Conservation (phyloP, 2,797 vertebrate species). For the Clarias laeviceps region DNA sequence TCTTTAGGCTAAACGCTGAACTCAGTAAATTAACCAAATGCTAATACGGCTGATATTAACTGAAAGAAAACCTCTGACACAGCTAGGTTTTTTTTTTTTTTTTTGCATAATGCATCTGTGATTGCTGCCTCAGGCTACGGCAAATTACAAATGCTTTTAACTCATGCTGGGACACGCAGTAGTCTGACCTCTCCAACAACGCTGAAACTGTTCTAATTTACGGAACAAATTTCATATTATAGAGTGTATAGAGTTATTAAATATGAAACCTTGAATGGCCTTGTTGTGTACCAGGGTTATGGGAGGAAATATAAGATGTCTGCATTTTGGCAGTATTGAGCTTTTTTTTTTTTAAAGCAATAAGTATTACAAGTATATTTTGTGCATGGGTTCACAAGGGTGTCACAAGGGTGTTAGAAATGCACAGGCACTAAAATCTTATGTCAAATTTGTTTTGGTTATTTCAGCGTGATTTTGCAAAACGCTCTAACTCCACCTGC, state of each 20-base stretch:
- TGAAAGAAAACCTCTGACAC: conserved; percentile 16
- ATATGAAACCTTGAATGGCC: background rate
- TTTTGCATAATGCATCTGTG: conserved; percentile 24
- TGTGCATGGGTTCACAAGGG: too few relatives aligned
- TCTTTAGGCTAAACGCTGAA: conserved; percentile 4
- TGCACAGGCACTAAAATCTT: too few relatives aligned
- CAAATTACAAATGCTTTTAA: conserved; percentile 24
- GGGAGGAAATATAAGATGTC: background rate
- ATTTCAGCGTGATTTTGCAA: too few relatives aligned
- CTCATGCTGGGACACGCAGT: background rate
- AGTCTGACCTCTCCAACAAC: background rate
- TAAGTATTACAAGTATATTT: too few relatives aligned
- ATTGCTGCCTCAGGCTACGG: conserved; percentile 19
- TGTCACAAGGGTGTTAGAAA: too few relatives aligned
- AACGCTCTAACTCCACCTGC: too few relatives aligned
- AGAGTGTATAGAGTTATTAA: background rate
- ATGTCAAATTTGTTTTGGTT: too few relatives aligned
- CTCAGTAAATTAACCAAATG: conserved; percentile 21
- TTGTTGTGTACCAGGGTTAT: background rate
- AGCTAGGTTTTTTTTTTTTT: background rate
- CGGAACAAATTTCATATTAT: background rate
- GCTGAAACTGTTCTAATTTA: background rate
- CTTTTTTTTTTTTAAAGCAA: too few relatives aligned
- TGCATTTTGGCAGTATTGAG: too few relatives aligned
- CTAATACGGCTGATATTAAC: conserved; percentile 9